phyloP scores from a whole-genome alignment of 2,888 invertebrate species.

The Anoncus sp. region DNA sequence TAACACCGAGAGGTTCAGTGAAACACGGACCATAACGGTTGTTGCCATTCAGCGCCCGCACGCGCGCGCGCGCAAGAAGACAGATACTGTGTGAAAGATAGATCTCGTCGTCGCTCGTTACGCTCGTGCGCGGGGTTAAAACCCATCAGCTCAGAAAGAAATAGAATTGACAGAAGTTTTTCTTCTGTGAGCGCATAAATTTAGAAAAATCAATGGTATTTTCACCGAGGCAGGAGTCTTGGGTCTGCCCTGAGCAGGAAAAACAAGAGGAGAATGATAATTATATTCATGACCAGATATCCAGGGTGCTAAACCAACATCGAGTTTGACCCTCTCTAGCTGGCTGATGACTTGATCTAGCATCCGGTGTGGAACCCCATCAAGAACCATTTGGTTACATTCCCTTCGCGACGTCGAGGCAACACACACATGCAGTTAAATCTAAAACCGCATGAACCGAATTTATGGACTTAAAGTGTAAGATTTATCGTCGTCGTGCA shows the following conservation, averaged over 20 bases:
- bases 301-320: slow-evolving; percentile 44
- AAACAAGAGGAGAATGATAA: slow-evolving; percentile 40
- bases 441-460: slow-evolving; percentile 18
- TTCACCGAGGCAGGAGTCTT: slow-evolving; percentile 21
- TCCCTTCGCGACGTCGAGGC: slow-evolving; percentile 18
- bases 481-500: slow-evolving; percentile 48
- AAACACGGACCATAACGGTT: slow-evolving; percentile 23
- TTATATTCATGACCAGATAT: slow-evolving; percentile 58
- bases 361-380: slow-evolving; percentile 38
- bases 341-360: slow-evolving; percentile 48
- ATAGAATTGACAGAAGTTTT: slow-evolving; percentile 54
- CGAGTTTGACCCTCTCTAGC: slow-evolving; percentile 37
- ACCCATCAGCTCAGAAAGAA: slow-evolving; percentile 22
- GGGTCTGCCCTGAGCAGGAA: slow-evolving; percentile 3
- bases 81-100: slow-evolving; percentile 76
- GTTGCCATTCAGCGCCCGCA: slow-evolving; percentile 40
- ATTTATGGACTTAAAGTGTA: slow-evolving; percentile 50
- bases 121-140: slow-evolving; percentile 35
- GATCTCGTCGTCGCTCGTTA: slow-evolving; percentile 44
- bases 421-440: slow-evolving; percentile 26
- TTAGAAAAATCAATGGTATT: slow-evolving; percentile 59
- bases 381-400: slow-evolving; percentile 56
- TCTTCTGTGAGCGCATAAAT: slow-evolving; percentile 57
- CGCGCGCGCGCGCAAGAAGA: slow-evolving; percentile 71
- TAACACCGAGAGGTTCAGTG: slow-evolving; percentile 7